These are phyloP conservation scores for Philopotamus ludificatus DNA, from an alignment of 1,140 invertebrate genomes.

Conservation along the genomic window DNA sequence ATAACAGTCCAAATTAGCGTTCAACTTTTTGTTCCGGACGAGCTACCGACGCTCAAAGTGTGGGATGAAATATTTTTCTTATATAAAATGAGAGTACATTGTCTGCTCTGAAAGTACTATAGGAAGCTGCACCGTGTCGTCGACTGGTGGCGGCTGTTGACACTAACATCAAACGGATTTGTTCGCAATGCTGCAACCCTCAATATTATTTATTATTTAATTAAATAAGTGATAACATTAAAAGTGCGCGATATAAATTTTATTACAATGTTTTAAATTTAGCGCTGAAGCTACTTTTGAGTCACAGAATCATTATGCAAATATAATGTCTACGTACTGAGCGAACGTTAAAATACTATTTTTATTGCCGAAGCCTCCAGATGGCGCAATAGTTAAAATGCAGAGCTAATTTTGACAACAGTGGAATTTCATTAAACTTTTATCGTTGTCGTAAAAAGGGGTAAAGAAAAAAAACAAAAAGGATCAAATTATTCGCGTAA, in stretches of 20 bases:
- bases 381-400: conserved; percentile 2
- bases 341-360: conserved; percentile 1
- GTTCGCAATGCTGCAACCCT: too few species aligned
- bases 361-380: conserved; percentile 8
- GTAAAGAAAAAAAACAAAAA: conserved; percentile 6
- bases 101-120: neutral
- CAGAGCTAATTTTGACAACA: neutral
- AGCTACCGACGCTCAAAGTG: neutral
- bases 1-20: conserved; percentile 18
- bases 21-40: too few species aligned
- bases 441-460: conserved; percentile 3
- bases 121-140: neutral
- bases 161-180: too few species aligned
- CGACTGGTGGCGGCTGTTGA: neutral
- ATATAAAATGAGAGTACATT: neutral
- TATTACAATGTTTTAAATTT: neutral
- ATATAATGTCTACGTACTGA: neutral
- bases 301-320: neutral
- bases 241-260: too few species aligned
- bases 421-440: conserved; percentile 12
- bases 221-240: too few species aligned
- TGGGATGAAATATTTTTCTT: neutral
- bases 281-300: neutral
- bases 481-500: neutral
- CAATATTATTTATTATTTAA: too few species aligned